phyloP scores from a whole-genome alignment of 1,140 invertebrate genomes.

The Tribolium castaneum region DNA sequence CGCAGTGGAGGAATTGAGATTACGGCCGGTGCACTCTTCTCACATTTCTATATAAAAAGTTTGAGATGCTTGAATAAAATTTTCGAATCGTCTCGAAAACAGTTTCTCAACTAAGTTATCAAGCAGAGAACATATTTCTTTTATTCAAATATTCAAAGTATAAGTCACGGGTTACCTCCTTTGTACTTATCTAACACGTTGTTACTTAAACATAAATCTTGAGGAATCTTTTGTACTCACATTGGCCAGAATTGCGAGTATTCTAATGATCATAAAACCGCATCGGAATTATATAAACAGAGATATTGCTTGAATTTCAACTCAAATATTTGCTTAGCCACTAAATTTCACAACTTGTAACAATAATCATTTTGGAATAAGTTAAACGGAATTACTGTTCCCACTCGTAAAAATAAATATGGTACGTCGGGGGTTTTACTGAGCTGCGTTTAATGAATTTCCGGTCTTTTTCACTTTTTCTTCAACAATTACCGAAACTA shows the following conservation, averaged over 20 bases:
- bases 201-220: neutral
- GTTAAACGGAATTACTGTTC: neutral
- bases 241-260: neutral
- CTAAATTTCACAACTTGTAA: slow-evolving; percentile 9
- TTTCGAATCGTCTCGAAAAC: slow-evolving; percentile 38
- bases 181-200: slow-evolving; percentile 1
- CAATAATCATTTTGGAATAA: neutral
- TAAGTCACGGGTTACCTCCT: slow-evolving; percentile 9
- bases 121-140: slow-evolving; percentile 43
- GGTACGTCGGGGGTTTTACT: too few species aligned
- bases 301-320: neutral
- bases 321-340: slow-evolving; percentile 14
- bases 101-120: slow-evolving; percentile 45
- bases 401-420: neutral
- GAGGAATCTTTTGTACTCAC: neutral
- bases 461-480: neutral
- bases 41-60: slow-evolving; percentile 37
- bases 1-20: slow-evolving; percentile 19
- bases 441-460: neutral
- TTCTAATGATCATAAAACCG: neutral
- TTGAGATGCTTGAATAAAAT: slow-evolving; percentile 42
- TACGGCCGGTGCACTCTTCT: slow-evolving; percentile 37
- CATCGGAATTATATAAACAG: neutral
- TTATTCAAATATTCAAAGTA: slow-evolving; percentile 45
- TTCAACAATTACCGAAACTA: neutral